Conservation (phyloP, 1,140 invertebrate genomes). For the Agrilus planipennis region DNA sequence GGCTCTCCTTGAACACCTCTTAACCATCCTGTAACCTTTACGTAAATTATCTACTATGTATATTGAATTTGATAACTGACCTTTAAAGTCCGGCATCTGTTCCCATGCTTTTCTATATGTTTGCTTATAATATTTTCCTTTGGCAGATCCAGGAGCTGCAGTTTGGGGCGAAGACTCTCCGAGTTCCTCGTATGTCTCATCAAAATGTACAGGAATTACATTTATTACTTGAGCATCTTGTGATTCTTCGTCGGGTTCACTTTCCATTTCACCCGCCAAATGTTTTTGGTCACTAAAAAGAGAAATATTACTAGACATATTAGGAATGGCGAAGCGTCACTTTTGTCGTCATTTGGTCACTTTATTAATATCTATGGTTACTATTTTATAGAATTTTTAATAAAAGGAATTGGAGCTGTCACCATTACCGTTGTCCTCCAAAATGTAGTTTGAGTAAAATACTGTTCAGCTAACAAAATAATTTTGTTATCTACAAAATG, state of each 20-base stretch:
- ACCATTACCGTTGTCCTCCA: too few relatives aligned
- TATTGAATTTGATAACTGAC: constrained; percentile 22
- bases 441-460: too few relatives aligned
- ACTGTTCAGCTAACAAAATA: too few relatives aligned
- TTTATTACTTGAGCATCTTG: constrained; percentile 15
- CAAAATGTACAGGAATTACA: constrained; percentile 20
- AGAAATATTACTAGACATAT: constrained; percentile 6
- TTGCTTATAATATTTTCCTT: constrained; percentile 39
- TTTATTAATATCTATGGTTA: too few relatives aligned
- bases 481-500: too few relatives aligned
- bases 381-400: too few relatives aligned
- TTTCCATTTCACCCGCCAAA: constrained; percentile 27
- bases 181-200: constrained; percentile 13
- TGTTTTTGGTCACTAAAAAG: constrained; percentile 16
- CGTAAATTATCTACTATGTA: background rate
- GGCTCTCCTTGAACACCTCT: constrained; percentile 38
- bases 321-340: constrained; percentile 3
- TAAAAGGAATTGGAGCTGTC: too few relatives aligned
- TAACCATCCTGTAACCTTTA: constrained; percentile 38
- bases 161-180: constrained; percentile 7
- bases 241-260: constrained; percentile 16
- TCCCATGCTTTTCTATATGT: constrained; percentile 47
- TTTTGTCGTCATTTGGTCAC: too few relatives aligned
- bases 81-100: constrained; percentile 44
- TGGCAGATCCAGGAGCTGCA: constrained; percentile 13